Evolutionary conservation across 2,888 invertebrate genomes (phyloP).

Genomic region (Prosopocoilus inquinatus): DNA sequence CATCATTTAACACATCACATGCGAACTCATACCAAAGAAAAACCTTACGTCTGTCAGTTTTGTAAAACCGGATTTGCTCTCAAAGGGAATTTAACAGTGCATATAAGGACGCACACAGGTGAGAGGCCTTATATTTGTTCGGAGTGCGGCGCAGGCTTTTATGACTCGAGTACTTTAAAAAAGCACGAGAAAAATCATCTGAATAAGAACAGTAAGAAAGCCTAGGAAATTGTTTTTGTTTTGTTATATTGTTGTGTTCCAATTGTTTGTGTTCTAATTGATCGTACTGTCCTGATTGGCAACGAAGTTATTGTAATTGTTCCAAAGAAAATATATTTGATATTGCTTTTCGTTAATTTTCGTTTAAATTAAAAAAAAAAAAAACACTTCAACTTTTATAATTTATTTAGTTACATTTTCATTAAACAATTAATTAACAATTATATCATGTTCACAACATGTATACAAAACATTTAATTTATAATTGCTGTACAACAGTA

Average conservation of each 20-base stretch:
- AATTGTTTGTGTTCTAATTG: no score
- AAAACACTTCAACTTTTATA: slow-evolving; percentile 1
- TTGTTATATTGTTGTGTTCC: no score
- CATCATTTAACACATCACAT: slow-evolving; percentile 23
- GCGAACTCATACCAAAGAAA: slow-evolving; percentile 22
- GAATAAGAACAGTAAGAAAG: background rate
- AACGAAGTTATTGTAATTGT: no score
- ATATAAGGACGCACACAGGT: slow-evolving; percentile 27
- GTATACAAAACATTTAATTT: slow-evolving; percentile 16
- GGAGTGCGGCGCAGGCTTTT: slow-evolving; percentile 27
- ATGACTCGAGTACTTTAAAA: slow-evolving; percentile 29
- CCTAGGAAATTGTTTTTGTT: no score
- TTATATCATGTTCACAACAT: slow-evolving; percentile 19
- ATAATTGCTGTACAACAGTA: background rate
- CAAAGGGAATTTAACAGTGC: slow-evolving; percentile 28
- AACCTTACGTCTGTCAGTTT: slow-evolving; percentile 19
- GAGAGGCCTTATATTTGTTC: slow-evolving; percentile 28
- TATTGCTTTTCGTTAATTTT: no score
- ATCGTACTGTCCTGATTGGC: no score
- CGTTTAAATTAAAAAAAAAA: no score
- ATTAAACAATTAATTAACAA: slow-evolving; percentile 17
- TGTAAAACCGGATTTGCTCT: slow-evolving; percentile 23
- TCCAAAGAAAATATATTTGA: no score
- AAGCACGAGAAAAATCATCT: slow-evolving; percentile 23
- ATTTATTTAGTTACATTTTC: slow-evolving; percentile 14